Evolutionary conservation across 2,797 vertebrate genomes (phyloP).

Genomic region (Agapornis canus): DNA sequence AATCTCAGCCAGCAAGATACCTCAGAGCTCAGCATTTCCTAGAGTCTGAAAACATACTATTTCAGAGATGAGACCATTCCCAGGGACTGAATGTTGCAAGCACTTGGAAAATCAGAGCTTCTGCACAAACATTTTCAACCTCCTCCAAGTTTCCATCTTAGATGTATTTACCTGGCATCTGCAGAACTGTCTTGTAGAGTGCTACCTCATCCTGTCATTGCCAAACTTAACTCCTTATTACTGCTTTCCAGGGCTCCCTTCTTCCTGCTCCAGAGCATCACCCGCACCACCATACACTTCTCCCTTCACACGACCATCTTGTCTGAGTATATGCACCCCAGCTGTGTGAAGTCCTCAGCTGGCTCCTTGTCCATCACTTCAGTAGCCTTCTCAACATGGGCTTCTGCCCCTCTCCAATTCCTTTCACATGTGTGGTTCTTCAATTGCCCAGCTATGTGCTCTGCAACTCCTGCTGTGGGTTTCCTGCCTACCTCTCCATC

Average conservation of each 20-base stretch:
- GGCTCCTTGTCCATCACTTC: not conserved
- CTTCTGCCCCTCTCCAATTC: not conserved
- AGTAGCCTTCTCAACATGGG: not conserved
- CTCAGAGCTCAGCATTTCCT: constrained; percentile 42
- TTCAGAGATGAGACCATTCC: not conserved
- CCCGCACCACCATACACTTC: not conserved
- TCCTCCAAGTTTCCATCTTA: not conserved
- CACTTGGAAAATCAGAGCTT: not conserved
- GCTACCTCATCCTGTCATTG: not conserved
- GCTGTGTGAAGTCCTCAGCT: not conserved
- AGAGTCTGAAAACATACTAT: constrained; percentile 8
- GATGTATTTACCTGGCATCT: not conserved
- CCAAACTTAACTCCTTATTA: not conserved
- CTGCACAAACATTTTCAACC: not conserved
- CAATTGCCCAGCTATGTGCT: not conserved
- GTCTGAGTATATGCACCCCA: not conserved
- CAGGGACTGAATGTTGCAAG: not conserved
- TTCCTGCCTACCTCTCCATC: not conserved
- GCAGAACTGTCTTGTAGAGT: not conserved
- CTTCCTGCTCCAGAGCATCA: not conserved
- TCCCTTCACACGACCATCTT: not conserved
- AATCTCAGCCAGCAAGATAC: constrained; percentile 27
- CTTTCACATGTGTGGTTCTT: not conserved
- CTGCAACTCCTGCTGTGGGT: not conserved
- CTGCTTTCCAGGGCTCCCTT: not conserved